These are phyloP conservation scores for Tipula helvola DNA, from an alignment of 2,888 invertebrate species.

Conservation along the genomic window DNA sequence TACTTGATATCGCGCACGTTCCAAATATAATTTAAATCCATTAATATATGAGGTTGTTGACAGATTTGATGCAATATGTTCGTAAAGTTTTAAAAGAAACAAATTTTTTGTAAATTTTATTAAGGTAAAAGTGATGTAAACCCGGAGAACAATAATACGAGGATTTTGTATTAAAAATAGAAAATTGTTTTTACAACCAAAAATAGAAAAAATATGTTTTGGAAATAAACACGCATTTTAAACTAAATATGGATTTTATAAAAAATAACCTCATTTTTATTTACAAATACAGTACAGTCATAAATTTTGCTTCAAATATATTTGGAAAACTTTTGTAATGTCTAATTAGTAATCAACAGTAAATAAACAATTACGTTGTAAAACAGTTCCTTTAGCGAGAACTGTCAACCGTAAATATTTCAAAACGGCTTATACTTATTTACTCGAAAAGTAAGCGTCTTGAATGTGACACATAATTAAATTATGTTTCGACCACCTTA, in stretches of 20 bases:
- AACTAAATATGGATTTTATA: neutral
- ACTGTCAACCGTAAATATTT: too few species aligned
- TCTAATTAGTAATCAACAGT: too few species aligned
- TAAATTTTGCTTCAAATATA: too few species aligned
- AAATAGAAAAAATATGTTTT: neutral
- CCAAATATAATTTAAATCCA: neutral
- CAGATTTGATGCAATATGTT: neutral
- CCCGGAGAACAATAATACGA: neutral
- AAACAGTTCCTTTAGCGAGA: too few species aligned
- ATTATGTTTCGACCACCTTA: too few species aligned
- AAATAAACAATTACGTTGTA: too few species aligned
- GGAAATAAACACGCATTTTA: neutral
- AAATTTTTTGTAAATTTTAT: neutral
- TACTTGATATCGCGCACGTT: neutral
- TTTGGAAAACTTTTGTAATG: too few species aligned
- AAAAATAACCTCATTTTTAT: neutral
- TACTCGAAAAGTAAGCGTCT: too few species aligned
- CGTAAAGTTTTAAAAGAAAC: neutral
- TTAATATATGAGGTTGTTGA: neutral
- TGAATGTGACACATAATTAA: too few species aligned
- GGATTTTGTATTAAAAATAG: neutral
- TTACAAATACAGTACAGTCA: neutral
- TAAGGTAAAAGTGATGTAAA: neutral
- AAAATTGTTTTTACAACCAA: neutral
- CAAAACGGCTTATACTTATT: too few species aligned